Conservation (phyloP, 1,140 invertebrate species). For the Macrobrachium rosenbergii region DNA sequence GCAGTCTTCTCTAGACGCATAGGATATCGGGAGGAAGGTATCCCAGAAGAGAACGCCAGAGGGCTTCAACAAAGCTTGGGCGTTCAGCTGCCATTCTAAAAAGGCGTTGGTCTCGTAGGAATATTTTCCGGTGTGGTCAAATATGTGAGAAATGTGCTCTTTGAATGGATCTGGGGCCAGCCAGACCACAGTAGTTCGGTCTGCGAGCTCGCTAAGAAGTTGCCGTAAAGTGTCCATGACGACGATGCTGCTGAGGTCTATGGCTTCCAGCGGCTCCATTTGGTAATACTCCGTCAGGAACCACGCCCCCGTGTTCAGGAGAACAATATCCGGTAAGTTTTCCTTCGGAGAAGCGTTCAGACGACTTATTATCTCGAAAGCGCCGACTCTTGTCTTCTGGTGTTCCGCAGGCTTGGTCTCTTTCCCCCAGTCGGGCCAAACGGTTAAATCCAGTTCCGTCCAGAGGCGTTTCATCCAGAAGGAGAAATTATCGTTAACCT, state of each 20-base stretch:
- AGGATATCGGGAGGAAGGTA: slow-evolving; percentile 45
- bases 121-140: slow-evolving; percentile 16
- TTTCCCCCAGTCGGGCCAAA: background rate
- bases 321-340: slow-evolving; percentile 9
- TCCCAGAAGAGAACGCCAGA: slow-evolving; percentile 41
- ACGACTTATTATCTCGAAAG: background rate
- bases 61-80: slow-evolving; percentile 20
- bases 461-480: too few species aligned
- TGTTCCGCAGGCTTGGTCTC: background rate
- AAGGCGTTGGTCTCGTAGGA: slow-evolving; percentile 31
- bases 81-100: slow-evolving; percentile 42
- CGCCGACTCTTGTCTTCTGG: background rate
- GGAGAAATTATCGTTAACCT: too few species aligned
- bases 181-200: slow-evolving; percentile 42
- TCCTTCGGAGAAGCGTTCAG: background rate
- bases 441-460: background rate
- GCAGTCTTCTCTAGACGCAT: slow-evolving; percentile 25
- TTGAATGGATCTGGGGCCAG: slow-evolving; percentile 48
- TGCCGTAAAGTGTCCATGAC: slow-evolving; percentile 28
- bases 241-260: background rate
- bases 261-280: background rate
- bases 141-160: slow-evolving; percentile 31
- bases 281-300: background rate
- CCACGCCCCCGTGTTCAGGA: slow-evolving; percentile 39
- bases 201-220: slow-evolving; percentile 4